phyloP scores from a whole-genome alignment of 2,113 vertebrate species.

The Mixornis gularis region DNA sequence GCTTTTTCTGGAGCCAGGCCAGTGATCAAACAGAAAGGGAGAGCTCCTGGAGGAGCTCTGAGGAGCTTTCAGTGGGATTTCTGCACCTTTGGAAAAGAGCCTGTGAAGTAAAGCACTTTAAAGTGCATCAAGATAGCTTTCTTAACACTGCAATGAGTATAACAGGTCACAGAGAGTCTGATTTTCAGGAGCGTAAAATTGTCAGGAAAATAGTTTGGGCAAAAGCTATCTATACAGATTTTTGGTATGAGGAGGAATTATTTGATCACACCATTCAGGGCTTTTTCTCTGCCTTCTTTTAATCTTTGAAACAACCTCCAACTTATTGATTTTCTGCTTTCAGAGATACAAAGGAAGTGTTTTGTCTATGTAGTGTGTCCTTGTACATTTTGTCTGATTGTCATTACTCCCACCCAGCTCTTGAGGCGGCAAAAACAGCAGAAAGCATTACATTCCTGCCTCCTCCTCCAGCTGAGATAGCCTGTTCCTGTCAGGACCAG shows the following conservation, averaged over 20 bases:
- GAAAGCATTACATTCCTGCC: neutral
- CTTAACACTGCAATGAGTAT: neutral
- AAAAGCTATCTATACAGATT: neutral
- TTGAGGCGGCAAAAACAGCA: neutral
- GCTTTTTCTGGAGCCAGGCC: neutral
- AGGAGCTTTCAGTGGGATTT: neutral
- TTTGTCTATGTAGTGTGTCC: neutral
- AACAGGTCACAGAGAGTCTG: neutral
- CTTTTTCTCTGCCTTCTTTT: neutral
- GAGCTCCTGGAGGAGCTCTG: neutral
- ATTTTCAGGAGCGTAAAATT: neutral
- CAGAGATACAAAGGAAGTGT: neutral
- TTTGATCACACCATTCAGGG: neutral
- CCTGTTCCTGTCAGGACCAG: neutral
- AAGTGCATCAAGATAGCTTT: neutral
- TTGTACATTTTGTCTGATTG: neutral
- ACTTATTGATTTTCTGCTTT: neutral
- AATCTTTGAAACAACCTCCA: neutral
- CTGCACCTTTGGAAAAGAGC: neutral
- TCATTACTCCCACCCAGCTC: neutral
- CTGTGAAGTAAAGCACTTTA: neutral
- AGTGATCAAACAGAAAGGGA: neutral
- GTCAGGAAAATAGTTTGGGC: neutral
- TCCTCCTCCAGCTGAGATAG: neutral
- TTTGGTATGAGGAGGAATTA: neutral